Evolutionary conservation across 2,888 invertebrate genomes (phyloP).

Genomic region (Cyclophora albipunctata): DNA sequence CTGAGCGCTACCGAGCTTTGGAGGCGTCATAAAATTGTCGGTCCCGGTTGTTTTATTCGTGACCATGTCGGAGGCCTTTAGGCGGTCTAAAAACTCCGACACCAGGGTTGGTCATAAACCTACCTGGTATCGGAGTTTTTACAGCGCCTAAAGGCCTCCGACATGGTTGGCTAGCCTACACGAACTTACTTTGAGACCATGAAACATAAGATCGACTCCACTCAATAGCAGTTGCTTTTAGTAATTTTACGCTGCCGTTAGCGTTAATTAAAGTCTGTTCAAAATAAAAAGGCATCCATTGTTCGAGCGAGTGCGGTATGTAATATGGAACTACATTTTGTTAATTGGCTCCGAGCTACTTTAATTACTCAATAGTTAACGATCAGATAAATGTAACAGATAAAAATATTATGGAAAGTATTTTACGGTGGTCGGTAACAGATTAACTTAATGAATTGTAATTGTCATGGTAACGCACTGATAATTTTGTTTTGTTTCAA

Average conservation of each 20-base stretch:
- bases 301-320: constrained; percentile 24
- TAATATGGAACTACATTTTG: constrained; percentile 54
- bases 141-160: too few species aligned
- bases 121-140: too few species aligned
- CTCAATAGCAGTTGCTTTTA: constrained; percentile 17
- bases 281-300: constrained; percentile 53
- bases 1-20: too few species aligned
- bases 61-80: too few species aligned
- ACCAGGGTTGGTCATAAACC: too few species aligned
- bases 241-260: constrained; percentile 43
- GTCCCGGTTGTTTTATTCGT: too few species aligned
- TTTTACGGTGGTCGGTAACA: constrained; percentile 10
- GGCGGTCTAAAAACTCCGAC: too few species aligned
- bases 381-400: constrained; percentile 37
- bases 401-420: constrained; percentile 12
- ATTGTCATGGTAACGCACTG: constrained; percentile 6
- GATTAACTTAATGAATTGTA: constrained; percentile 10
- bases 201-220: constrained; percentile 9
- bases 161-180: too few species aligned
- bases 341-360: constrained; percentile 62
- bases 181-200: too few species aligned
- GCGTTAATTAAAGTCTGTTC: constrained; percentile 56
- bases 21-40: too few species aligned
- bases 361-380: constrained; percentile 56
- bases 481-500: neutral